Evolutionary conservation across 2,888 invertebrate genomes (phyloP), one percentile per base, ranked within the genome.

Genomic region (Spisula subtruncata): DNA sequence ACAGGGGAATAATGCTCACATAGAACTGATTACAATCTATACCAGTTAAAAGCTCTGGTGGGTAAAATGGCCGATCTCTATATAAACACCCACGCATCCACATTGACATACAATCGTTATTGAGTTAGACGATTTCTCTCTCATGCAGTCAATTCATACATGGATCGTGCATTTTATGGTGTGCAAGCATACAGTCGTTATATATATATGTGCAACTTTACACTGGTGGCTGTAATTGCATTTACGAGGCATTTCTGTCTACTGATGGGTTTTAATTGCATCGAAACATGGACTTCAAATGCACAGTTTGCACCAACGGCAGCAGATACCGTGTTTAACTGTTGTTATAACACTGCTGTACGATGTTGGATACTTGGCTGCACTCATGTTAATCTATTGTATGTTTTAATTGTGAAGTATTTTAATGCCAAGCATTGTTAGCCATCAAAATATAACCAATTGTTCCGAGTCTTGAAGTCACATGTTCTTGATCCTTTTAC

Each of bases 81-180:
- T 41, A 41, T 25, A 16, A 75, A 75, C 75, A 75, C 75, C 75
- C 75, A 75, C 75, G 16, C 75, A 75, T n/a, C n/a, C n/a, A n/a
- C n/a, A n/a, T 66, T 10, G 60, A 66, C 60, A 66, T 12, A 66
- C 60, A 66, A 25, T 32, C 75, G 35, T 35, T 75, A 75, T 75
- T 75, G 32, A 35, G 60, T 66, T 66, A 8, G 60, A n/a, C 16
- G 4, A 32, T 35, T 32, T 16, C 32, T 75, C 35, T 16, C 16
- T 35, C 18, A 32, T 18, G 35, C 75, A 75, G 35, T 32, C 32
- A 16, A 35, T 75, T 35, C n/a, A n/a, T 32, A 18, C 75, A 75
- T 75, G 29, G 35, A 75, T 35, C 75, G 35, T 75, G 75, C 75
- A 75, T 75, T 75, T 41, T 75, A 75, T 35, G n/a, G 75, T 25